Conservation (phyloP, 2,888 invertebrate genomes). For the Apodemia mormo region DNA sequence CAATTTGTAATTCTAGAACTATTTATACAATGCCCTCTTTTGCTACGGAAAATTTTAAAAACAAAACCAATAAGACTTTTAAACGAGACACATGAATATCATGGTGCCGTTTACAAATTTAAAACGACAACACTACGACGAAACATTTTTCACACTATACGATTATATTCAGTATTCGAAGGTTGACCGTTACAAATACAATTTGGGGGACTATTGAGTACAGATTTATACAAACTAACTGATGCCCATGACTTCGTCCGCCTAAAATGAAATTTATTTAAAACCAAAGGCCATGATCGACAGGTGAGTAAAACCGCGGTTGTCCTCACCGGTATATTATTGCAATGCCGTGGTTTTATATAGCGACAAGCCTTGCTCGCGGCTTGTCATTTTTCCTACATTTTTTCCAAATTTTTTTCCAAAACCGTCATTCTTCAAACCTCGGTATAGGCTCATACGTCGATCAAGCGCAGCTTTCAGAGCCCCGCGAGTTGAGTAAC, state of each 20-base stretch:
- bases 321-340: no score
- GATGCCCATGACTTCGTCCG: background rate
- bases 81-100: constrained; percentile 55
- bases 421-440: no score
- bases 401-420: no score
- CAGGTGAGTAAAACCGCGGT: no score
- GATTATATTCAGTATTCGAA: constrained; percentile 36
- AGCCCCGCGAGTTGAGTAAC: no score
- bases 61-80: constrained; percentile 49
- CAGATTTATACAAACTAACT: background rate
- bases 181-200: constrained; percentile 28
- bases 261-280: background rate
- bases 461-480: no score
- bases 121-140: constrained; percentile 19
- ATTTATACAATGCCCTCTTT: constrained; percentile 47
- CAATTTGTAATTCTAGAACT: constrained; percentile 39
- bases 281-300: no score
- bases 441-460: no score
- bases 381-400: no score
- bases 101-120: constrained; percentile 41
- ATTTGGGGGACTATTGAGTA: constrained; percentile 4
- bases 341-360: no score
- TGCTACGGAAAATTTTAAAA: constrained; percentile 52
- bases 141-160: constrained; percentile 31
- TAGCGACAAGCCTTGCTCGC: no score